These are phyloP conservation scores for Percopsis transmontana DNA, from an alignment of 2,113 vertebrate species.

Conservation along the genomic window DNA sequence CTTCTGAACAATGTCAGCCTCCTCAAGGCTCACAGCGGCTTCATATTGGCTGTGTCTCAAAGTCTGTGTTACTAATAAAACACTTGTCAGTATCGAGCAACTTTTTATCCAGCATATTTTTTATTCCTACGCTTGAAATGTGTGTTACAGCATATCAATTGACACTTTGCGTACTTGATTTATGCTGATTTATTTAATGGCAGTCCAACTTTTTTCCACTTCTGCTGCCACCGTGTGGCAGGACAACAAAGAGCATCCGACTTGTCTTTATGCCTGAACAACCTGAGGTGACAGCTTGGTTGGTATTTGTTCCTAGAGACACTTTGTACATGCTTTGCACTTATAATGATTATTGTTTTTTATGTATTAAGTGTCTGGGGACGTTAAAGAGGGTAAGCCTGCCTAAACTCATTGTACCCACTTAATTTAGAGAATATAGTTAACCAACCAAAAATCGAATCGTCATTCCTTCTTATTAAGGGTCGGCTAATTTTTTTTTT, in stretches of 20 bases:
- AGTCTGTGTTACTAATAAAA: conserved; percentile 83
- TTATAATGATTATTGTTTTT: too few relatives aligned
- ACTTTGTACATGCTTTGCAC: too few relatives aligned
- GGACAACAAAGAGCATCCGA: conserved; percentile 3
- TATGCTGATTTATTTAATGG: neutral
- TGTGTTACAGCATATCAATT: conserved; percentile 1
- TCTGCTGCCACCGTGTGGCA: conserved; percentile 53
- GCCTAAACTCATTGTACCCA: too few relatives aligned
- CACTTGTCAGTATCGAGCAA: conserved; percentile 76
- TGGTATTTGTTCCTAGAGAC: too few relatives aligned
- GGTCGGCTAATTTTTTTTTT: too few relatives aligned
- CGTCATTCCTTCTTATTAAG: too few relatives aligned
- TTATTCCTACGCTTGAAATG: neutral
- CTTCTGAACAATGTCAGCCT: conserved; percentile 72
- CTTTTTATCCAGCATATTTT: conserved; percentile 38
- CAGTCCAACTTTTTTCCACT: neutral
- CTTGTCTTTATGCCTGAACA: too few relatives aligned
- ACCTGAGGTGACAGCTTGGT: too few relatives aligned
- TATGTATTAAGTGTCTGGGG: too few relatives aligned
- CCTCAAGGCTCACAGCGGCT: conserved; percentile 72
- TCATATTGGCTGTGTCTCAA: conserved; percentile 74
- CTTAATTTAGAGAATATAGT: too few relatives aligned
- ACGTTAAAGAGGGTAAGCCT: too few relatives aligned
- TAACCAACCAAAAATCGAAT: too few relatives aligned
- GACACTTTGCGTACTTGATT: neutral